A percentile compares a stretch with the other conserved stretches of the same genome.
phyloP scores from a whole-genome alignment of 2,113 vertebrate genomes.

The Scomber colias region DNA sequence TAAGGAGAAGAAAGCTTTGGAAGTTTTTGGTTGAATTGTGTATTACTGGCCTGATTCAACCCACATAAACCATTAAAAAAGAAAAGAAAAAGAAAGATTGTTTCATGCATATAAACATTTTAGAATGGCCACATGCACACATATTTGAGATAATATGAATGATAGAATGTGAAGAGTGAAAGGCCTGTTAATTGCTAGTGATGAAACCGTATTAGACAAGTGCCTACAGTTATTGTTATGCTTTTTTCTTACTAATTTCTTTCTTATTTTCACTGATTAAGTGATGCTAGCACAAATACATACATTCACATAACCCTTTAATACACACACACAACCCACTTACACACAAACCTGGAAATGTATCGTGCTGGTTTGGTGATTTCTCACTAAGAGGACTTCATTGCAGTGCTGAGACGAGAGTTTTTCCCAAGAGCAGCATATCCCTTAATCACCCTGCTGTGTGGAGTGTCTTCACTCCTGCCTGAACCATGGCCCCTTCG shows the following conservation, averaged over 20 bases:
- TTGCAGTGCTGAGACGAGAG: conserved; percentile 7
- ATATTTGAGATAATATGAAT: conserved; percentile 32
- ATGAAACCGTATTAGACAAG: conserved; percentile 3
- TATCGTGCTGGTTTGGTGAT: conserved; percentile 13
- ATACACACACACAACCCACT: neutral
- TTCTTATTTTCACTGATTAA: conserved; percentile 9
- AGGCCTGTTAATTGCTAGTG: neutral
- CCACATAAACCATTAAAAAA: neutral
- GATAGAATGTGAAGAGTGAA: conserved; percentile 26
- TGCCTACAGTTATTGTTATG: conserved; percentile 8
- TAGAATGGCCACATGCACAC: conserved; percentile 2
- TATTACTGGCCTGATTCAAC: neutral
- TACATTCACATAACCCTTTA: neutral
- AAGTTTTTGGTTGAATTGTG: conserved; percentile 25
- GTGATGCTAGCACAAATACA: neutral
- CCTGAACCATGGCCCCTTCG: conserved; percentile 51
- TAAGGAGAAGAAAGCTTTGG: neutral
- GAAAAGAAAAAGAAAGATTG: neutral
- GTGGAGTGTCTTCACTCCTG: conserved; percentile 50
- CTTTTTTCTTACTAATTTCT: neutral
- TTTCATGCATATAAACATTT: conserved; percentile 3
- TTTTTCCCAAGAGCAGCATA: conserved; percentile 41
- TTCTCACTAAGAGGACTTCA: conserved; percentile 29
- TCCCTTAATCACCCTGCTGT: conserved; percentile 61
- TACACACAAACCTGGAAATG: neutral